Percentiles rank a stretch among this genome's conserved stretches.
Evolutionary conservation across 2,797 vertebrate species (phyloP).

Genomic region (Phoxinus dragarum): DNA sequence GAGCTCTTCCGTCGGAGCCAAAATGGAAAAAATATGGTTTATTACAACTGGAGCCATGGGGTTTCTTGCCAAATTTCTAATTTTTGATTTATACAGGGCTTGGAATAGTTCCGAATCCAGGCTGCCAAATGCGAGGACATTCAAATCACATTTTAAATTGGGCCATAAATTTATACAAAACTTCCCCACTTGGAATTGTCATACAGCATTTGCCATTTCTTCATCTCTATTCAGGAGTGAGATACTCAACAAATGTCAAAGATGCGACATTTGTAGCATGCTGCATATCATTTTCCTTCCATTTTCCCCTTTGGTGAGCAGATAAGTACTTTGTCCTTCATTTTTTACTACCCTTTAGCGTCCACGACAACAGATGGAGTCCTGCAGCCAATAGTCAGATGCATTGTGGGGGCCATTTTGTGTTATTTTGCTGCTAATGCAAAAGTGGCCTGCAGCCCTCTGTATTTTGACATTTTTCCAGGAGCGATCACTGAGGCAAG

Average conservation of each 20-base stretch:
- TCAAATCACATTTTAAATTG: slow-evolving; percentile 7
- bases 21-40: slow-evolving; percentile 22
- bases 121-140: not conserved
- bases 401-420: slow-evolving; percentile 44
- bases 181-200: not conserved
- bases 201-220: not conserved
- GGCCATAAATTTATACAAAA: not conserved
- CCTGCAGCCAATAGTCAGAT: slow-evolving; percentile 36
- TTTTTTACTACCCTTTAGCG: slow-evolving; percentile 37
- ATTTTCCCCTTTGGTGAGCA: slow-evolving; percentile 15
- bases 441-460: slow-evolving; percentile 22
- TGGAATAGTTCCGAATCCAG: slow-evolving; percentile 1
- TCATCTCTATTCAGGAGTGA: not conserved
- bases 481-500: slow-evolving; percentile 33
- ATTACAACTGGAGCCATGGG: slow-evolving; percentile 28
- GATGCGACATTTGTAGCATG: not conserved
- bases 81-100: slow-evolving; percentile 30
- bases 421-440: slow-evolving; percentile 44
- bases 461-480: slow-evolving; percentile 43
- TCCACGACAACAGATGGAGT: slow-evolving; percentile 21
- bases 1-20: slow-evolving; percentile 40
- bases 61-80: not conserved
- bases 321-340: slow-evolving; percentile 17
- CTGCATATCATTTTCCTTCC: not conserved
- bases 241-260: not conserved